phyloP scores from a whole-genome alignment of 2,113 vertebrate genomes.

The Charadrius vociferus region DNA sequence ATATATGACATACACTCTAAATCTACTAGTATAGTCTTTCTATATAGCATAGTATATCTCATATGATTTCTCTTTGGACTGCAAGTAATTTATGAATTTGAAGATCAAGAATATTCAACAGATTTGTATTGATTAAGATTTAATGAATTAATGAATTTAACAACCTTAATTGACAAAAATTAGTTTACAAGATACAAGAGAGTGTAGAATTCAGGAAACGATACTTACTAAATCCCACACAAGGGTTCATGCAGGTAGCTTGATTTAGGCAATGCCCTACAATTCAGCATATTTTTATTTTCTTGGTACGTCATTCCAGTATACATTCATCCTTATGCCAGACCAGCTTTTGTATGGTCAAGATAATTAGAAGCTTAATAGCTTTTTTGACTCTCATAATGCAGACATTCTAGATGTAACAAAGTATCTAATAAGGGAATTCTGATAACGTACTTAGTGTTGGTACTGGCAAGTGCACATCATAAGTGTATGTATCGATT shows the following conservation, averaged over 20 bases:
- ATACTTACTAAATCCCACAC: not conserved
- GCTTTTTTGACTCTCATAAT: not conserved
- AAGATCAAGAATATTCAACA: slow-evolving; percentile 11
- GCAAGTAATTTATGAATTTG: not conserved
- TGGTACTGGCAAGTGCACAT: not conserved
- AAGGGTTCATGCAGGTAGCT: not conserved
- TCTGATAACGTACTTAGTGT: not conserved
- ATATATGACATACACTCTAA: not conserved
- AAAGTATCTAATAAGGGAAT: not conserved
- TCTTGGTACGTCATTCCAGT: rapidly evolving
- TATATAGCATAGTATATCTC: not conserved
- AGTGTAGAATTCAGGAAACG: not conserved
- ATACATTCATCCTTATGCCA: not conserved
- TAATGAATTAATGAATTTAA: slow-evolving; percentile 25
- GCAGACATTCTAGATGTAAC: not conserved
- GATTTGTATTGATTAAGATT: not conserved
- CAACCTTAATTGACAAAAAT: not conserved
- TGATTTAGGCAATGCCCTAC: not conserved
- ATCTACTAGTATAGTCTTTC: not conserved
- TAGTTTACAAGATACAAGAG: not conserved
- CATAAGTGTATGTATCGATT: not conserved
- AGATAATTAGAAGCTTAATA: not conserved
- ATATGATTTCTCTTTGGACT: not conserved
- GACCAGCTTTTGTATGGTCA: not conserved
- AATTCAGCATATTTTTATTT: not conserved